Evolutionary conservation across 2,888 invertebrate genomes (phyloP).

Genomic region (Rhodophaea formosa): DNA sequence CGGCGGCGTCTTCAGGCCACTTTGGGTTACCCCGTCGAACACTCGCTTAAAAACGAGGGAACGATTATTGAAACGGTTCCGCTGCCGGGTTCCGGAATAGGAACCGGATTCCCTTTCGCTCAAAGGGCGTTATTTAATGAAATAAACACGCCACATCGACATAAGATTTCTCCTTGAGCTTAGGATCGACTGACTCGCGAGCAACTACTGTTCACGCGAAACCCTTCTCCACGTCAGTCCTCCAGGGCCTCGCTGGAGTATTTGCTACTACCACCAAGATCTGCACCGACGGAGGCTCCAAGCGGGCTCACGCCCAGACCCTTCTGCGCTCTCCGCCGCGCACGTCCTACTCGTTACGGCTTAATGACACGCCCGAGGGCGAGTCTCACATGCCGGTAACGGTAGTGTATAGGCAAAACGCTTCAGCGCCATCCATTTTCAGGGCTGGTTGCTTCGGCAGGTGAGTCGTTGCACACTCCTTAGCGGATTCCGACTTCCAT

Average conservation of each 20-base stretch:
- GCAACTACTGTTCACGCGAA: slow-evolving; percentile 75
- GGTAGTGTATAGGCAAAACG: slow-evolving; percentile 74
- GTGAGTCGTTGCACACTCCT: no score
- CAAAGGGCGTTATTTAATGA: no score
- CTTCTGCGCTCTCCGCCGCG: slow-evolving; percentile 79
- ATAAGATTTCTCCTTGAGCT: slow-evolving; percentile 76
- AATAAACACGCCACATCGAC: slow-evolving; percentile 42
- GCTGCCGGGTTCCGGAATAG: neutral
- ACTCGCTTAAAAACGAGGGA: slow-evolving; percentile 43
- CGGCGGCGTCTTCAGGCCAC: slow-evolving; percentile 80
- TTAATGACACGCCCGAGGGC: slow-evolving; percentile 47
- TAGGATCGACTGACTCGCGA: slow-evolving; percentile 82
- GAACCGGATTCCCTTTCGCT: no score
- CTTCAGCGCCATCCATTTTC: slow-evolving; percentile 78
- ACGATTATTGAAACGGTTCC: slow-evolving; percentile 47
- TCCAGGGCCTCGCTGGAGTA: slow-evolving; percentile 83
- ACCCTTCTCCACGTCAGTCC: slow-evolving; percentile 82
- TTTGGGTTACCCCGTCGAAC: slow-evolving; percentile 55
- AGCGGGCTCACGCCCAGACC: slow-evolving; percentile 74
- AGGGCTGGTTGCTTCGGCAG: no score
- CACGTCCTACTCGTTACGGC: slow-evolving; percentile 83
- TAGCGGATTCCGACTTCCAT: no score
- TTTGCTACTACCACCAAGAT: slow-evolving; percentile 88
- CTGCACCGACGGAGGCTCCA: slow-evolving; percentile 79
- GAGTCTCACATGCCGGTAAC: slow-evolving; percentile 56